phyloP scores from a whole-genome alignment of 2,113 vertebrate genomes.

The Cynoglossus semilaevis region DNA sequence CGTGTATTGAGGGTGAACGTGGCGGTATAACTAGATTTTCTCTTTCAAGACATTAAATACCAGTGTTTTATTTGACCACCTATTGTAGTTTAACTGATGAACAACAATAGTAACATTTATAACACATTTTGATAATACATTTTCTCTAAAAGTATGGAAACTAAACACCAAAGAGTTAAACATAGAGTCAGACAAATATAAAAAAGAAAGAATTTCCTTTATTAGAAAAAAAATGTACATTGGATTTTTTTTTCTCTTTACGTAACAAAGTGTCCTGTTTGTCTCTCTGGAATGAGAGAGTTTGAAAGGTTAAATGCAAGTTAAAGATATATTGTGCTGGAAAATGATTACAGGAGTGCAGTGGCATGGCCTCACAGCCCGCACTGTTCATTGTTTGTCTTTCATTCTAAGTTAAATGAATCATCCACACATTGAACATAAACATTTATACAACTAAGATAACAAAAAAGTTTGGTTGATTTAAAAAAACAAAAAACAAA shows the following conservation, averaged over 20 bases:
- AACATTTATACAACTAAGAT: constrained; percentile 6
- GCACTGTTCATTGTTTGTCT: constrained; percentile 18
- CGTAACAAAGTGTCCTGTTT: constrained; percentile 8
- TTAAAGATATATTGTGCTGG: constrained; percentile 14
- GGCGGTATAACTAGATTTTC: not conserved
- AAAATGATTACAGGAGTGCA: constrained; percentile 32
- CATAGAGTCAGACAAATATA: too few relatives aligned
- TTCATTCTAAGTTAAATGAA: constrained; percentile 8
- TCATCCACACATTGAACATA: too few relatives aligned
- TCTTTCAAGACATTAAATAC: not conserved
- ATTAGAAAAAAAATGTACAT: constrained; percentile 52
- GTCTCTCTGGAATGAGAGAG: constrained; percentile 16
- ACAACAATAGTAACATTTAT: too few relatives aligned
- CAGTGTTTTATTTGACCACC: too few relatives aligned
- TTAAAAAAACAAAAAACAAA: constrained; percentile 1
- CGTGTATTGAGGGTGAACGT: too few relatives aligned
- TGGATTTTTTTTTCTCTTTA: constrained; percentile 26
- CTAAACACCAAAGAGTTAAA: too few relatives aligned
- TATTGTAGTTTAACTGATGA: too few relatives aligned
- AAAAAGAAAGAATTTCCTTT: constrained; percentile 16
- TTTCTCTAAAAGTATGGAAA: too few relatives aligned
- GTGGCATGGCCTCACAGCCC: constrained; percentile 50
- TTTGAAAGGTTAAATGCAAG: constrained; percentile 31
- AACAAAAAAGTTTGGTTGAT: constrained; percentile 14
- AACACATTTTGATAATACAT: too few relatives aligned